Conservation (phyloP, 1,140 invertebrate species). For the Drosophila nigrodunni region DNA sequence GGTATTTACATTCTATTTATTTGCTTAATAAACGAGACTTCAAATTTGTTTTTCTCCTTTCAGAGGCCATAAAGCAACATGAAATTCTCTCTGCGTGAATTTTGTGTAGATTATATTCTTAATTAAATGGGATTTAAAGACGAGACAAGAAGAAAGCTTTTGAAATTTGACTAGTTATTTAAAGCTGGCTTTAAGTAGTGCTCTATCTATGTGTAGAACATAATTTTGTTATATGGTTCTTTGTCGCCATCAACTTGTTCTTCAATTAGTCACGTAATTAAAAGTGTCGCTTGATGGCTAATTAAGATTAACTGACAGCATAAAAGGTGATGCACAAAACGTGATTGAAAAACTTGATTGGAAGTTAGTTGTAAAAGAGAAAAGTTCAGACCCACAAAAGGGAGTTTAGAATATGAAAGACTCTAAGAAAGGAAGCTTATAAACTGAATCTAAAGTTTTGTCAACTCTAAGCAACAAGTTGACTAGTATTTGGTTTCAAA, state of each 20-base stretch:
- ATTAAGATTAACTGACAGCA: conserved; percentile 5
- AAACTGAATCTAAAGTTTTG: too few species aligned
- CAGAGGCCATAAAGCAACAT: neutral
- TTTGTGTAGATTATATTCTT: conserved; percentile 4
- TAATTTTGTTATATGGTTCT: neutral
- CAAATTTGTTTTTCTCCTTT: neutral
- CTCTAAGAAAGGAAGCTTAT: too few species aligned
- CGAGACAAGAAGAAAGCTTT: too few species aligned
- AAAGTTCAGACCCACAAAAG: neutral
- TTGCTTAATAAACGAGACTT: conserved; percentile 26
- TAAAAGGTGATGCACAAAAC: neutral
- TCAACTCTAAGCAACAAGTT: neutral
- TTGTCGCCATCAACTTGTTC: neutral
- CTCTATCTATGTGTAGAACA: neutral
- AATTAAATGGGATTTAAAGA: conserved; percentile 4
- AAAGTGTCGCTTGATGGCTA: neutral
- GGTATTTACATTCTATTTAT: conserved; percentile 53
- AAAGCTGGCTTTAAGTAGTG: too few species aligned
- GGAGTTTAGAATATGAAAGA: too few species aligned
- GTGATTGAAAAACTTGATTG: neutral
- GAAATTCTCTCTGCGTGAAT: neutral
- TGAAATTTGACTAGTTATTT: neutral
- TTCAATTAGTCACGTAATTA: conserved; percentile 5
- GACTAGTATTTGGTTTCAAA: neutral
- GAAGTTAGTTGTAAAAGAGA: neutral